Evolutionary conservation across 2,113 vertebrate genomes (phyloP), one percentile per base, ranked within the genome.

Genomic region (Myxocyprinus asiaticus): DNA sequence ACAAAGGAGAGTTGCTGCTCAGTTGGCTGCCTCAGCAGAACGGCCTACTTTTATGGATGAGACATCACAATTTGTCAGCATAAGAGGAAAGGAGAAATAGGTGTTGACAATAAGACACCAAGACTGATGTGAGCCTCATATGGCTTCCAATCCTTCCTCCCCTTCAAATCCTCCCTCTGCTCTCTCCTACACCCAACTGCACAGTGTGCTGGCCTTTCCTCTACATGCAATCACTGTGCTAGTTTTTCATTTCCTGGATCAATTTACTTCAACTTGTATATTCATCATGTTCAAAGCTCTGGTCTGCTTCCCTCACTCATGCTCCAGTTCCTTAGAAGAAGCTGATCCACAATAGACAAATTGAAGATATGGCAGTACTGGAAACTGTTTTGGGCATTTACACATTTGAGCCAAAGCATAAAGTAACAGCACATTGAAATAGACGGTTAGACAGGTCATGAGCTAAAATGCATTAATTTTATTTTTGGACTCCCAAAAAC

Each of bases 211-310:
- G 22, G 65, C 50, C 17, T 56, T 70, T 53, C 22, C 64, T 69
- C 62, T 64, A 56, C 73, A 76, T 76, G 11, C 56, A 50, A n/a
- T 80, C 64, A 15, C 56, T 53, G 33, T 12, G 42, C 15, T 9
- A 72, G 11, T 62, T 4, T 50, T 77, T 62, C 58, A 74, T 50
- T 63, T 22, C 64, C 63, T 70, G 48, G 55, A 75, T 50, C n/a
- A 4, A 48, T 64, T 72, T 63, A 66, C 43, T 62, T 80, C 44
- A 77, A 5, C 50, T 64, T 58, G 45, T 12, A 66, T 77, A 77
- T 78, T 47, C 47, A 72, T 79, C 67, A 72, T 43, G 33, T 12
- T n/a, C 51, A 63, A 76, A 76, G 67, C n/a, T 59, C 51, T 33
- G 22, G 22, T 33, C 22, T 33, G 22, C 22, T 33, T 33, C 22